These are phyloP conservation scores for Vanessa tameamea DNA, from an alignment of 1,140 invertebrate species.

Conservation along the genomic window DNA sequence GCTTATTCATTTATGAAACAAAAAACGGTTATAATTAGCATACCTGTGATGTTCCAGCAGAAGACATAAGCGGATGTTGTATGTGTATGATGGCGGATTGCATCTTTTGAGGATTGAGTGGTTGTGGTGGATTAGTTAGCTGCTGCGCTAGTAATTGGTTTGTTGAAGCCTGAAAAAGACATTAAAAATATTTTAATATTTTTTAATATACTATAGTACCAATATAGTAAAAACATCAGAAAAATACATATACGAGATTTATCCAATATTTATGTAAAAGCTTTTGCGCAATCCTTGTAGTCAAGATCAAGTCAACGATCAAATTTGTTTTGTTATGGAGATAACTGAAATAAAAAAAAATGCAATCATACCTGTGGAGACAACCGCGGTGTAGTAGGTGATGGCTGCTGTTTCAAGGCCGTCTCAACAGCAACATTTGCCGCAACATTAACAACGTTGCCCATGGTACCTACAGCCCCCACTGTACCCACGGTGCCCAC, in stretches of 20 bases:
- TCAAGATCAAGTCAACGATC: no score
- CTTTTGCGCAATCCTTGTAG: no score
- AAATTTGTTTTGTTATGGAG: no score
- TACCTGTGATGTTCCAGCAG: slow-evolving; percentile 68
- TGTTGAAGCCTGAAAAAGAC: slow-evolving; percentile 66
- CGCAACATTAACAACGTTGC: slow-evolving; percentile 45
- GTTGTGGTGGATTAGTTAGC: slow-evolving; percentile 76
- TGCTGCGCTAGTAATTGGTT: slow-evolving; percentile 78
- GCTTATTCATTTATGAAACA: no score
- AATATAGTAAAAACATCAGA: no score
- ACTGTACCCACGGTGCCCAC: slow-evolving; percentile 40
- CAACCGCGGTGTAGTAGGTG: slow-evolving; percentile 61
- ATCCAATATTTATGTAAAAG: no score
- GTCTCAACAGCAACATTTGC: slow-evolving; percentile 48
- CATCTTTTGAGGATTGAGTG: slow-evolving; percentile 79
- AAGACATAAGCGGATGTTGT: slow-evolving; percentile 75
- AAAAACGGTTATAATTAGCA: neutral
- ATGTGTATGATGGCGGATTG: slow-evolving; percentile 79
- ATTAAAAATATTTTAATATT: neutral
- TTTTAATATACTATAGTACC: neutral
- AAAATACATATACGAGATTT: no score
- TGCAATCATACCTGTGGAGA: slow-evolving; percentile 56
- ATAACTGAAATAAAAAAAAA: no score
- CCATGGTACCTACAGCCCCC: no score
- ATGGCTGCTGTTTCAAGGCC: slow-evolving; percentile 63